A percentile compares a stretch with the other conserved stretches of the same genome.
phyloP scores from a whole-genome alignment of 2,797 vertebrate genomes.

The Carcharodon carcharias region DNA sequence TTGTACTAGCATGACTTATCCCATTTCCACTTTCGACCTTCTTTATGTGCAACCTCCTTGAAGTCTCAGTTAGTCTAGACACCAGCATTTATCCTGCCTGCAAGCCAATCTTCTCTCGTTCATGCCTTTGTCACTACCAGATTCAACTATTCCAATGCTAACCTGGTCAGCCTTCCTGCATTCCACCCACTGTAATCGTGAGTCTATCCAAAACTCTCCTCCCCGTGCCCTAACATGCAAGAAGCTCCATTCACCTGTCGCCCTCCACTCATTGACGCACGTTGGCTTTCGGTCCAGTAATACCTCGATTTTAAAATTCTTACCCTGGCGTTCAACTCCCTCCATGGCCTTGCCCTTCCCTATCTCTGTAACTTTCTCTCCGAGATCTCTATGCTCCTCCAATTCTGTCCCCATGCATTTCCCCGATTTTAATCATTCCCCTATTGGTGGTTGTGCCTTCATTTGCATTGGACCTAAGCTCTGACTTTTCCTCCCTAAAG shows the following conservation, averaged over 20 bases:
- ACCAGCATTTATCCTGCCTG: neutral
- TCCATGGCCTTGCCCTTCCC: neutral
- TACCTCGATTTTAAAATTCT: neutral
- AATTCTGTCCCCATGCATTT: neutral
- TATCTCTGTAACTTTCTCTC: neutral
- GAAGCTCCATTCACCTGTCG: neutral
- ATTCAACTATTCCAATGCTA: neutral
- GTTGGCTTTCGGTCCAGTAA: neutral
- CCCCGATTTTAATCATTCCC: neutral
- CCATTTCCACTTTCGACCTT: neutral
- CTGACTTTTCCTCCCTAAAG: neutral
- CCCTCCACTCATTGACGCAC: too few species aligned
- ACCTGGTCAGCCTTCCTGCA: neutral
- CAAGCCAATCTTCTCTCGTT: neutral
- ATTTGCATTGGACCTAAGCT: neutral
- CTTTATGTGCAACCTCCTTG: neutral
- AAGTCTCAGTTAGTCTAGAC: neutral
- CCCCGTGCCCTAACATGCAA: neutral
- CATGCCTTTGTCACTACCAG: neutral
- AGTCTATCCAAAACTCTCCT: neutral
- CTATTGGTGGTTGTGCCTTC: too few species aligned
- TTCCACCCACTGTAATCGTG: neutral
- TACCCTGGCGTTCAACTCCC: neutral
- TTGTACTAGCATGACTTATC: neutral
- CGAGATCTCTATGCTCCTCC: neutral